These are phyloP conservation scores for Lepidocolaptes lacrymiger DNA, from an alignment of 2,797 vertebrate species.

Conservation along the genomic window DNA sequence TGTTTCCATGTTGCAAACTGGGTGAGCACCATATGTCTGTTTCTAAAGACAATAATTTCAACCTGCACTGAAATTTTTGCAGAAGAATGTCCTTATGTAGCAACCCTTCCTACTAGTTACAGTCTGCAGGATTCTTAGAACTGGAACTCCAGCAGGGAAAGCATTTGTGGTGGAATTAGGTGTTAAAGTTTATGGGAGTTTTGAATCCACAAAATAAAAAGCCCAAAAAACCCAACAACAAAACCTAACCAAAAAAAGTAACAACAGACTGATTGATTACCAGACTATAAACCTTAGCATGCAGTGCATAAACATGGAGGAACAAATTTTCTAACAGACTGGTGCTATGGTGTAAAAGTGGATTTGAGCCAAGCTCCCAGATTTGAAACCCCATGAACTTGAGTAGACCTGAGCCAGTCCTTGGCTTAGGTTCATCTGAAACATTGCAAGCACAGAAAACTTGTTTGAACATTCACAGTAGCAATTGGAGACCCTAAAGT, in stretches of 20 bases:
- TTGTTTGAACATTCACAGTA: not conserved
- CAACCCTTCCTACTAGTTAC: not conserved
- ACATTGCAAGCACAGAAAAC: not conserved
- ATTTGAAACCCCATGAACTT: constrained; percentile 28
- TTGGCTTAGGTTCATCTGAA: constrained; percentile 14
- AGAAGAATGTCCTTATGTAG: not conserved
- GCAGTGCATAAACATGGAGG: not conserved
- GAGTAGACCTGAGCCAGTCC: not conserved
- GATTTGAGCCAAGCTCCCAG: constrained; percentile 31
- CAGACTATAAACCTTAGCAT: constrained; percentile 7
- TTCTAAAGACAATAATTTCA: not conserved
- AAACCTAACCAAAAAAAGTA: not conserved
- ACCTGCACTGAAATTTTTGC: not conserved
- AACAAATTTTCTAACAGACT: not conserved
- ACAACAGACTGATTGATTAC: constrained; percentile 24
- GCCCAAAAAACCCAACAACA: no score
- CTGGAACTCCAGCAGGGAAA: not conserved
- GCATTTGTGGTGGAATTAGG: not conserved
- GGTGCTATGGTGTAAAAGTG: not conserved
- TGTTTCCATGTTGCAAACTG: not conserved
- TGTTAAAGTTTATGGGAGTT: not conserved
- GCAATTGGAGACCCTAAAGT: not conserved
- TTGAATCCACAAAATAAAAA: not conserved
- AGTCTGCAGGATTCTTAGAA: not conserved
- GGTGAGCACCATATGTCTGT: not conserved